Conservation (phyloP, 2,888 invertebrate species). For the Belgica antarctica region DNA sequence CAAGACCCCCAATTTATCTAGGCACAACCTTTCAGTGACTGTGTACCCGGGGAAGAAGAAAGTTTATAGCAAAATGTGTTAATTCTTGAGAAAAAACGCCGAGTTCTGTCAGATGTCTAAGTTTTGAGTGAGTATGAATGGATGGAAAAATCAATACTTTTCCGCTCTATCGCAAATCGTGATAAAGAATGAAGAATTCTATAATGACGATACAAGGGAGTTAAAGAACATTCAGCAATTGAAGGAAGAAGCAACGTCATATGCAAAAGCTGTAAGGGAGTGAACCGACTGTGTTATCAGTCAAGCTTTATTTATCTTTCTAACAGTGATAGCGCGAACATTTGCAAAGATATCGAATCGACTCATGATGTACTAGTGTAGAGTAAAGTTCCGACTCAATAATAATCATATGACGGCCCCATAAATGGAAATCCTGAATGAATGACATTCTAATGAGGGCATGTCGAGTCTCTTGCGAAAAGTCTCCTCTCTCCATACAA, state of each 20-base stretch:
- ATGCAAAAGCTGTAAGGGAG: constrained; percentile 9
- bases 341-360: not conserved
- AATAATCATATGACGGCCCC: not conserved
- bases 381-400: too few relatives aligned
- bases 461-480: not conserved
- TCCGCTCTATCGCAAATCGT: not conserved
- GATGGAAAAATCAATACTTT: constrained; percentile 25
- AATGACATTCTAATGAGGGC: constrained; percentile 19
- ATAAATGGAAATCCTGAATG: constrained; percentile 15
- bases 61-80: constrained; percentile 24
- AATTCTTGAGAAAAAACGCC: constrained; percentile 18
- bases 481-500: not conserved
- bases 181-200: not conserved
- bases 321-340: not conserved
- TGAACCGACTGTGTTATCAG: not conserved
- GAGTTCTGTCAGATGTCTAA: constrained; percentile 38
- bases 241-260: too few relatives aligned
- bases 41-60: too few relatives aligned
- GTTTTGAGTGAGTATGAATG: constrained; percentile 3
- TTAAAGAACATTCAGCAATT: too few relatives aligned
- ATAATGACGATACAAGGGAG: too few relatives aligned
- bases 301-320: constrained; percentile 18
- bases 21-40: too few relatives aligned
- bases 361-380: not conserved
- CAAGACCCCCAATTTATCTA: too few relatives aligned